Evolutionary conservation across 2,797 vertebrate species (phyloP).

Genomic region (Liasis olivaceus): DNA sequence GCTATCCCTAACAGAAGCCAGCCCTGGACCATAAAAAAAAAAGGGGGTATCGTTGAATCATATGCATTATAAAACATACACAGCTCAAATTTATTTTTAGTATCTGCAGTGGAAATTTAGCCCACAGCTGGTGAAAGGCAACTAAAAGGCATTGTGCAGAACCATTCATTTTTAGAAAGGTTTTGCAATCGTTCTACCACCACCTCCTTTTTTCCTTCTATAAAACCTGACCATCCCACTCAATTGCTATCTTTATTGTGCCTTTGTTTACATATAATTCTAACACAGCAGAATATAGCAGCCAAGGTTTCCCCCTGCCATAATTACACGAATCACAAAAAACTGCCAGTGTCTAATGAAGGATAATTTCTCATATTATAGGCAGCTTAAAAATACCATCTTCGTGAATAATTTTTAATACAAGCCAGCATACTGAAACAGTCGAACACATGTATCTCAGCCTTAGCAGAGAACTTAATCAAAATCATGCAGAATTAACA

Average conservation of each 20-base stretch:
- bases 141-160: constrained; percentile 47
- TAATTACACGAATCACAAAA: constrained; percentile 77
- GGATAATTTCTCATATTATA: constrained; percentile 79
- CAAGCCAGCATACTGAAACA: constrained; percentile 70
- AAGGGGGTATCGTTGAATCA: not conserved
- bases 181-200: constrained; percentile 51
- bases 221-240: constrained; percentile 75
- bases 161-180: constrained; percentile 65
- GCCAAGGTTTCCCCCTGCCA: constrained; percentile 60
- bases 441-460: constrained; percentile 54
- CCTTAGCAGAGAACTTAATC: constrained; percentile 50
- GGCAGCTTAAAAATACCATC: constrained; percentile 71
- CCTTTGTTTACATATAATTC: constrained; percentile 75
- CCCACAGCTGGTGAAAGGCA: constrained; percentile 47
- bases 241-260: constrained; percentile 74
- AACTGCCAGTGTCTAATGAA: constrained; percentile 79
- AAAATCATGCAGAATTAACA: constrained; percentile 8
- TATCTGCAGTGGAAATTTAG: constrained; percentile 41
- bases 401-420: constrained; percentile 76
- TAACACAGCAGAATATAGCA: constrained; percentile 75
- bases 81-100: constrained; percentile 55
- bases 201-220: constrained; percentile 51
- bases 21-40: not conserved
- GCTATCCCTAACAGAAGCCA: constrained; percentile 27
- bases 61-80: constrained; percentile 19